Percentiles rank a stretch among this genome's conserved stretches.
Conservation (phyloP, 2,888 invertebrate species). For the Sepioteuthis lessoniana region DNA sequence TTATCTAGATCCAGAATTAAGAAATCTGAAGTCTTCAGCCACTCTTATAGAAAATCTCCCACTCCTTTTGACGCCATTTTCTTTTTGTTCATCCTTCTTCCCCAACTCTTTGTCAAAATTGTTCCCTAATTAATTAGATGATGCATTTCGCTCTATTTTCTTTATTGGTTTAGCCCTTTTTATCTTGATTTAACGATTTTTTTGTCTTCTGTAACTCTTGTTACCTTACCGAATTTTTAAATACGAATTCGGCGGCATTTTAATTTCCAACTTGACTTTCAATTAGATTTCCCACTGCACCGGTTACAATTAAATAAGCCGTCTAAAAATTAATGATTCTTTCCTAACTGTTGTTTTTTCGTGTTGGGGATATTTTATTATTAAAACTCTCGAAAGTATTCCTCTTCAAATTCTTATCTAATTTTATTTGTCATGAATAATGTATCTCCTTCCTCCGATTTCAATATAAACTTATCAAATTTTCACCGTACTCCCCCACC, state of each 20-base stretch:
- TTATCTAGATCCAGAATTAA: background rate
- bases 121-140: background rate
- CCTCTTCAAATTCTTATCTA: too few relatives aligned
- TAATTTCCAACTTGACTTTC: background rate
- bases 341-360: too few relatives aligned
- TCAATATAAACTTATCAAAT: too few relatives aligned
- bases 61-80: slow-evolving; percentile 23
- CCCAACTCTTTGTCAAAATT: background rate
- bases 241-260: background rate
- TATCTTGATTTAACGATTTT: too few relatives aligned
- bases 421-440: too few relatives aligned
- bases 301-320: background rate
- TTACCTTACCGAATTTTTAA: background rate
- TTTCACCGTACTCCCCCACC: too few relatives aligned
- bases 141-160: background rate
- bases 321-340: background rate
- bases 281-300: background rate
- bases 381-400: too few relatives aligned
- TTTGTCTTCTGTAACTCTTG: too few relatives aligned
- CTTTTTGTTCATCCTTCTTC: background rate
- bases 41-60: background rate
- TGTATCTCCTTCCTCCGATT: too few relatives aligned
- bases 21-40: background rate
- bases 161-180: background rate
- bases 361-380: too few relatives aligned